Percentiles rank a stretch among this genome's conserved stretches.
Conservation (phyloP, 2,888 invertebrate genomes). For the Macrosoma leucophasiata region DNA sequence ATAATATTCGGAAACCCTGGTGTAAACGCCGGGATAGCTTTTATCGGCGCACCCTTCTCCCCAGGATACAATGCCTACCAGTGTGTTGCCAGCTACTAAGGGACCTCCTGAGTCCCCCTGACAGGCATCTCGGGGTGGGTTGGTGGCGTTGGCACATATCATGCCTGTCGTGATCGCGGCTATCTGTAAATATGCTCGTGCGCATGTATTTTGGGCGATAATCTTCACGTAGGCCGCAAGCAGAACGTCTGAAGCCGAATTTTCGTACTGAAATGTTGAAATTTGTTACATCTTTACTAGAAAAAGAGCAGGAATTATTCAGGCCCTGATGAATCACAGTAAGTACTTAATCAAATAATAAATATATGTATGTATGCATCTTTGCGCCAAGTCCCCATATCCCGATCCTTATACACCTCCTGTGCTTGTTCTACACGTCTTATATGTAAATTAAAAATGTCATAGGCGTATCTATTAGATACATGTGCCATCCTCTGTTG, state of each 20-base stretch:
- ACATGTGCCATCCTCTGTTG: too few species aligned
- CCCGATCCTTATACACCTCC: too few species aligned
- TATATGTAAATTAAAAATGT: too few species aligned
- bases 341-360: too few species aligned
- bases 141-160: slow-evolving; percentile 54
- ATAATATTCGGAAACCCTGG: slow-evolving; percentile 58
- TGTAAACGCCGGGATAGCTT: slow-evolving; percentile 74
- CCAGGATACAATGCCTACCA: slow-evolving; percentile 75
- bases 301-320: too few species aligned
- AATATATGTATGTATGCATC: too few species aligned
- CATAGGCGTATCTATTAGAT: too few species aligned
- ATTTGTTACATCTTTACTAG: too few species aligned
- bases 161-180: slow-evolving; percentile 50
- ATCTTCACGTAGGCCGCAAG: slow-evolving; percentile 54
- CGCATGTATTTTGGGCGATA: slow-evolving; percentile 50
- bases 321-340: too few species aligned
- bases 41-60: slow-evolving; percentile 73
- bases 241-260: slow-evolving; percentile 42
- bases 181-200: slow-evolving; percentile 46
- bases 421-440: too few species aligned
- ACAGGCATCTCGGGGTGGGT: slow-evolving; percentile 60
- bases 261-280: slow-evolving; percentile 57
- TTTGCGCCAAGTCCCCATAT: too few species aligned
- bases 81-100: slow-evolving; percentile 53
- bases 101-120: slow-evolving; percentile 79